Base-by-base conservation (phyloP, 1,140 invertebrate species). In the Pinna nobilis region DNA sequence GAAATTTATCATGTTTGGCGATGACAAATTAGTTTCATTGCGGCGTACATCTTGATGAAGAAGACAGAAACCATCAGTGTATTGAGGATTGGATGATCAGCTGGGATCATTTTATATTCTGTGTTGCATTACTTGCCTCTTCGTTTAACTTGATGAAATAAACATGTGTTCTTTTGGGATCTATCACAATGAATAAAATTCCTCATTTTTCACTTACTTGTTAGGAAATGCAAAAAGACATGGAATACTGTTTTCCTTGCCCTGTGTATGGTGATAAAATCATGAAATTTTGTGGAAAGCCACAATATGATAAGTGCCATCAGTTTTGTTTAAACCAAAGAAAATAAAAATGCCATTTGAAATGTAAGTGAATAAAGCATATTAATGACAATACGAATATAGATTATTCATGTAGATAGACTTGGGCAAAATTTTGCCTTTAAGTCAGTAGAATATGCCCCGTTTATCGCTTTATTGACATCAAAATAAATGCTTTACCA, bases 1-100 rank as follows among this genome's bases (percentile, higher is more conserved):
- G 51, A 53, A 66, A 66, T 28, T 66, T 50, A 66, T 66, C 47
- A 66, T 66, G 63, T 66, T 66, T 66, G 32, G 63, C 25, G 33
- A 33, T 28, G 63, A 66, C 63, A 66, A 53, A 66, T 66, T 66
- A 37, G 63, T 23, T 33, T 66, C 30, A 51, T 66, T 28, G 49
- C 44, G 7, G 9, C 30, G 30, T 51, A 51, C 44, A 66, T 66
- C 63, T 50, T 50, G 39, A 32, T 30, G 28, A 51, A 13, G 9
- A 35, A 35, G 63, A 66, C 63, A 66, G 63, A 32, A 47, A 66
- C 30, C 63, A 66, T 66, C 63, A 66, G 59, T 37, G 59, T 25
- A 25, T 18, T 9, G 59, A 63, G 59, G 39, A 41, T 63, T 63
- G 59, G 15, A 18, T 13, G 20, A 47, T 18, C 20, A 13, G 20